These are phyloP conservation scores for Heliornis fulica DNA, from an alignment of 2,113 vertebrate species.

Conservation along the genomic window DNA sequence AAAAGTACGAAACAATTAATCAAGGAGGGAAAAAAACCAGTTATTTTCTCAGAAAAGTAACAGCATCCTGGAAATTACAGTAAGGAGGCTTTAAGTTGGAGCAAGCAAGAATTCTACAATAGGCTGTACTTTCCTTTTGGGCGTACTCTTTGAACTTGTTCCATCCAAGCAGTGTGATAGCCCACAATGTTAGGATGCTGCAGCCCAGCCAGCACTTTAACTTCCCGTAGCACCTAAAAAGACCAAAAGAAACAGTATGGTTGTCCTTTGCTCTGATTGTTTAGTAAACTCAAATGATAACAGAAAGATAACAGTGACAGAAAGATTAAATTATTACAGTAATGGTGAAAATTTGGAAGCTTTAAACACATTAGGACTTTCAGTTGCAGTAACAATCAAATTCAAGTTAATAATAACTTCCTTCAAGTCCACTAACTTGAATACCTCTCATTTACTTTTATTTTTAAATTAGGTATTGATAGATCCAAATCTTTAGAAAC, in stretches of 20 bases:
- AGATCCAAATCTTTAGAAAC: background rate
- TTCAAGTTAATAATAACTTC: background rate
- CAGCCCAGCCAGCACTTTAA: slow-evolving; percentile 92
- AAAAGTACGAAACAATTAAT: background rate
- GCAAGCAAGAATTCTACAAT: background rate
- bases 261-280: background rate
- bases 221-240: slow-evolving; percentile 89
- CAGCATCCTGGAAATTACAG: background rate
- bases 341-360: background rate
- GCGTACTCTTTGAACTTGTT: slow-evolving; percentile 82
- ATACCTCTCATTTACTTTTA: background rate
- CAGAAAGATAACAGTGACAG: background rate
- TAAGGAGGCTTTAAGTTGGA: background rate
- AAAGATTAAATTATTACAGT: background rate
- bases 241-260: background rate
- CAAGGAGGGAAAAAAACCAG: fast-evolving
- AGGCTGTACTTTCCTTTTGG: slow-evolving; percentile 53
- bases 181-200: slow-evolving; percentile 91
- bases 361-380: background rate
- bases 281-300: background rate
- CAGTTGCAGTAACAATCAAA: background rate
- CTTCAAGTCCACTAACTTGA: background rate
- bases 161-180: slow-evolving; percentile 98
- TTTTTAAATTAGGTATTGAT: background rate
- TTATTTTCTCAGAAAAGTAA: background rate